Conservation (phyloP, 2,888 invertebrate genomes). For the Ptilodon capucinus region DNA sequence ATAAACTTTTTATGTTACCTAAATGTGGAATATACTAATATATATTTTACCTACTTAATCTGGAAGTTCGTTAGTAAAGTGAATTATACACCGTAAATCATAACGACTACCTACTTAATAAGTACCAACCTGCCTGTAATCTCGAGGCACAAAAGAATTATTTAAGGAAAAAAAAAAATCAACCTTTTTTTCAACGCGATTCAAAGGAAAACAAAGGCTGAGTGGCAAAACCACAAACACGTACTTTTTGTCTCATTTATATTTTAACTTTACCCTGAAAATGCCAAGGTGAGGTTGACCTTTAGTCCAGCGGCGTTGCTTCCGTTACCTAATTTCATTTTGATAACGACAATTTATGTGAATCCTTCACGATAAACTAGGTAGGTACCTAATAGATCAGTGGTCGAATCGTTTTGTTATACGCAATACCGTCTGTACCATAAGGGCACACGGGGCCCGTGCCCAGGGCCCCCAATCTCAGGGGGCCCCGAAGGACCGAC, state of each 20-base stretch:
- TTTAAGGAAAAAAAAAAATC: background rate
- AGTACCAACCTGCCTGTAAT: too few relatives aligned
- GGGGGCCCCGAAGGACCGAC: too few relatives aligned
- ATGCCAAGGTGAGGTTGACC: slow-evolving; percentile 15
- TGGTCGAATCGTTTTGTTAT: background rate
- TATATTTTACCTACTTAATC: too few relatives aligned
- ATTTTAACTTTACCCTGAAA: slow-evolving; percentile 4
- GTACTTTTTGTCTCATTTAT: background rate
- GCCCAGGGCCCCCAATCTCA: too few relatives aligned
- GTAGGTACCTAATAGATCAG: background rate
- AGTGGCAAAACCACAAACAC: slow-evolving; percentile 1
- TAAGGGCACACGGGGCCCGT: too few relatives aligned
- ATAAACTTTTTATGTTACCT: too few relatives aligned
- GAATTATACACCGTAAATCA: too few relatives aligned
- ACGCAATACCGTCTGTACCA: too few relatives aligned
- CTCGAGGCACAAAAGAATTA: too few relatives aligned
- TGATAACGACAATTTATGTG: background rate
- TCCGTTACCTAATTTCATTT: slow-evolving; percentile 2
- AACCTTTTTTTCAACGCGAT: background rate
- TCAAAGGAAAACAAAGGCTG: background rate
- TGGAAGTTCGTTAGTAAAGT: too few relatives aligned
- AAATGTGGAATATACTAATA: too few relatives aligned
- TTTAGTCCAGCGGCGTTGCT: slow-evolving; percentile 5
- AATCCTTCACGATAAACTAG: background rate
- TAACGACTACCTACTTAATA: too few relatives aligned